Evolutionary conservation across 2,888 invertebrate species (phyloP).

Genomic region (Drosophila dives): DNA sequence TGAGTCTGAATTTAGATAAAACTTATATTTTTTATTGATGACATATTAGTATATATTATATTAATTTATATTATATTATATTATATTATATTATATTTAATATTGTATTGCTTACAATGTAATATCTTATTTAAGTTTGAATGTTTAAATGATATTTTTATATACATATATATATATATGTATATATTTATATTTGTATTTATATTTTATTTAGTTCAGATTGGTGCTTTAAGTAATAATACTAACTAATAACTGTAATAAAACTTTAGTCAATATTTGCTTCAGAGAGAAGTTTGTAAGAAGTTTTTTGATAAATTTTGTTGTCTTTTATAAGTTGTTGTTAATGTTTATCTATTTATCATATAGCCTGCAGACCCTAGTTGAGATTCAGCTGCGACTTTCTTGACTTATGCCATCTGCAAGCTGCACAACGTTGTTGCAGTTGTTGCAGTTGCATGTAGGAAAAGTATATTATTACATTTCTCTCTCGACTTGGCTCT

Average conservation of each 20-base stretch:
- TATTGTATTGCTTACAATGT: background rate
- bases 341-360: slow-evolving; percentile 42
- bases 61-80: background rate
- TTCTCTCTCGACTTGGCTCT: slow-evolving; percentile 29
- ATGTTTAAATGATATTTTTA: background rate
- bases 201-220: background rate
- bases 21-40: background rate
- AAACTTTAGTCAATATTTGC: background rate
- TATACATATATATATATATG: background rate
- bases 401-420: slow-evolving; percentile 29
- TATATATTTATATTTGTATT: no score
- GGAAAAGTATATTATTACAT: slow-evolving; percentile 40
- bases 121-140: background rate
- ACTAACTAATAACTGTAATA: background rate
- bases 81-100: no score
- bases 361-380: slow-evolving; percentile 10
- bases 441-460: slow-evolving; percentile 24
- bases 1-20: background rate
- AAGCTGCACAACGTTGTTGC: slow-evolving; percentile 16
- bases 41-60: background rate
- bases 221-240: background rate
- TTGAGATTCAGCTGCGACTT: slow-evolving; percentile 39
- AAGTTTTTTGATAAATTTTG: background rate
- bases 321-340: slow-evolving; percentile 1
- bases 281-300: background rate